Conservation (phyloP, 92 coral and sea anemone species). For the Diadumene lineata region DNA sequence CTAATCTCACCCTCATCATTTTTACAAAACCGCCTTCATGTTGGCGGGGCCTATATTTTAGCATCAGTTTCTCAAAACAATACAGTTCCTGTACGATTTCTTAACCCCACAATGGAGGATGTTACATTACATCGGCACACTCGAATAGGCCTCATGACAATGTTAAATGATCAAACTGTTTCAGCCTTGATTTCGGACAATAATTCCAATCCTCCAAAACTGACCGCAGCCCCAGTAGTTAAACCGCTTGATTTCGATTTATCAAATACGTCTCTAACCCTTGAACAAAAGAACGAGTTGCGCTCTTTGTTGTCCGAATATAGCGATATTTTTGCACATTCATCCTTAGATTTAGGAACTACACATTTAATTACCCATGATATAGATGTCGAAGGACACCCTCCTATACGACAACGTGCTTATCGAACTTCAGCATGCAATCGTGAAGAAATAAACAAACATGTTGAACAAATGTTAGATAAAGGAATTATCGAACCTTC, state of each 20-base stretch:
- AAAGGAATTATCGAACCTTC: not conserved
- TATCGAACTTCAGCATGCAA: not conserved
- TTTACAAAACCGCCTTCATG: no score
- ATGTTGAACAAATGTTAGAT: not conserved
- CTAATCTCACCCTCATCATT: not conserved
- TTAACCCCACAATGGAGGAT: not conserved
- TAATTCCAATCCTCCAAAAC: no score
- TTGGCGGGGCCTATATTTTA: not conserved
- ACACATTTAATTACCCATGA: not conserved
- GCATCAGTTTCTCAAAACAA: not conserved
- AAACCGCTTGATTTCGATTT: not conserved
- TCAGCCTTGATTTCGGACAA: not conserved
- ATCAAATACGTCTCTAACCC: not conserved
- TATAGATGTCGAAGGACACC: not conserved
- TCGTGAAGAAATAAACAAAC: not conserved
- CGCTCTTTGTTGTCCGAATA: not conserved
- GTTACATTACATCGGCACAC: not conserved
- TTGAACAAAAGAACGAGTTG: not conserved
- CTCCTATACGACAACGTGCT: not conserved
- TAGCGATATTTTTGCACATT: not conserved
- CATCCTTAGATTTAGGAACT: not conserved
- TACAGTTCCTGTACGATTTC: not conserved
- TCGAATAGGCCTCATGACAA: not conserved
- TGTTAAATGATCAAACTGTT: not conserved
- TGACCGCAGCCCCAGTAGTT: not conserved